Percentiles rank a stretch among this genome's conserved stretches.
Conservation (phyloP, 2,113 vertebrate genomes). For the Erythrolamprus reginae region DNA sequence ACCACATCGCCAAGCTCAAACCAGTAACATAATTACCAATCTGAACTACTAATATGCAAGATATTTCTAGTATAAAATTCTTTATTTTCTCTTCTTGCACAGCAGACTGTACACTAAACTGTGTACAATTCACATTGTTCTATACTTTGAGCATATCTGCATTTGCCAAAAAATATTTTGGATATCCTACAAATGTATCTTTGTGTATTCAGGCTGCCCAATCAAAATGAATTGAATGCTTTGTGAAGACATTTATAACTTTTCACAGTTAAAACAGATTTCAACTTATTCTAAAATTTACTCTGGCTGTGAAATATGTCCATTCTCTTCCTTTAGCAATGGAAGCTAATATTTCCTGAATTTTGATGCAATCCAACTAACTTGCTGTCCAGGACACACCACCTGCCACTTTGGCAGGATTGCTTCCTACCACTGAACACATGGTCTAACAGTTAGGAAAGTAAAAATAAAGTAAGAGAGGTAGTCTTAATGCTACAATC, state of each 20-base stretch:
- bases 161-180: background rate
- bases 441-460: constrained; percentile 14
- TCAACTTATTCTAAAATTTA: constrained; percentile 22
- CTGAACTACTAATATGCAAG: too few species aligned
- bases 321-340: constrained; percentile 2
- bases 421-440: background rate
- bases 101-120: background rate
- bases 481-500: background rate
- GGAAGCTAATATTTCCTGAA: constrained; percentile 14
- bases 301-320: constrained; percentile 6
- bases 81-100: background rate
- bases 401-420: constrained; percentile 21
- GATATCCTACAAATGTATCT: background rate
- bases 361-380: background rate
- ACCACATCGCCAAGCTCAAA: too few species aligned
- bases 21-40: too few species aligned
- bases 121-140: background rate
- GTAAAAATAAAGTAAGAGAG: constrained; percentile 14
- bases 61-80: background rate
- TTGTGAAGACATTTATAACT: background rate
- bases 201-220: background rate
- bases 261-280: constrained; percentile 12
- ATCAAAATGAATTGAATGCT: background rate
- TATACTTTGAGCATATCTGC: background rate
- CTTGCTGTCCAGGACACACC: background rate